phyloP scores from a whole-genome alignment of 2,797 vertebrate species.

The Merluccius polli region DNA sequence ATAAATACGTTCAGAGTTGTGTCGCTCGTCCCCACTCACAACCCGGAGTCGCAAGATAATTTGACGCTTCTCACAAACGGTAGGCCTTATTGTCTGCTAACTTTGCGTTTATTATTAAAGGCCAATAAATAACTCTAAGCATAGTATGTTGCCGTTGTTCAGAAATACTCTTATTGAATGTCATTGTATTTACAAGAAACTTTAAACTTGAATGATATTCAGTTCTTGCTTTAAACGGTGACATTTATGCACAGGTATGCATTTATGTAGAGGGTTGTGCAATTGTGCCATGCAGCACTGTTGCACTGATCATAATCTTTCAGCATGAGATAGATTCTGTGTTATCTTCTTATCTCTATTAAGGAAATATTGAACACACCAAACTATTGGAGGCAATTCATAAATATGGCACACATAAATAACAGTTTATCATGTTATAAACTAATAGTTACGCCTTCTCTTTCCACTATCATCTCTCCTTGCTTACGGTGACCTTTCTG shows the following conservation, averaged over 20 bases:
- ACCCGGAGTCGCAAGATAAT: conserved; percentile 60
- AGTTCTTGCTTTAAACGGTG: neutral
- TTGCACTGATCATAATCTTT: neutral
- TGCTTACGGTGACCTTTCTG: neutral
- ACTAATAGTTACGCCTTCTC: neutral
- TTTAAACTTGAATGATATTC: neutral
- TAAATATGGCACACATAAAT: neutral
- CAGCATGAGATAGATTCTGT: neutral
- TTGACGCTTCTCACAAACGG: conserved; percentile 70
- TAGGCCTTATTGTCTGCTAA: conserved; percentile 28
- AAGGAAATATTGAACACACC: neutral
- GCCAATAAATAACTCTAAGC: neutral
- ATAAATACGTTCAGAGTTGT: conserved; percentile 57
- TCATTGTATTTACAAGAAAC: neutral
- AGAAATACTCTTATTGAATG: neutral
- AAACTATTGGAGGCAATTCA: neutral
- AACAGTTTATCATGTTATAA: neutral
- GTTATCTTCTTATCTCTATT: neutral
- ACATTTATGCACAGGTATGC: neutral
- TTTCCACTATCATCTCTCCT: neutral
- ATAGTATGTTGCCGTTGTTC: neutral
- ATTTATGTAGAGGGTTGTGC: neutral
- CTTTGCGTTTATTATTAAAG: neutral
- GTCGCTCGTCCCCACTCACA: conserved; percentile 64
- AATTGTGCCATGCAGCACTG: neutral